Conservation (phyloP, 2,888 invertebrate genomes). For the Yponomeuta cagnagella region DNA sequence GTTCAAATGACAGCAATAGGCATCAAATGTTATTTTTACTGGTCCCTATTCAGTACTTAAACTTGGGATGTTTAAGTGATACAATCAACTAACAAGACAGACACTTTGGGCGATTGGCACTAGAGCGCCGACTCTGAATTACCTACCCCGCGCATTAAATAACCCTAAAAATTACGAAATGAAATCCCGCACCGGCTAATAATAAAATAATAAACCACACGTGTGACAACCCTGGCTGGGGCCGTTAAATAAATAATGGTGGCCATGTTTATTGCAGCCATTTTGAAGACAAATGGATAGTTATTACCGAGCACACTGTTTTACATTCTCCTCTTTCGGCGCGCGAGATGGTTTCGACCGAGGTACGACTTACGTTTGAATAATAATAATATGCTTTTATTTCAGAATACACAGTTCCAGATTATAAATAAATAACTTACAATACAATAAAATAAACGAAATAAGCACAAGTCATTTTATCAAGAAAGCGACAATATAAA, state of each 20-base stretch:
- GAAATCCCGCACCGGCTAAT: constrained; percentile 64
- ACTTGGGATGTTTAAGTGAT: too few species aligned
- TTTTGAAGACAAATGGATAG: constrained; percentile 76
- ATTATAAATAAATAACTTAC: neutral
- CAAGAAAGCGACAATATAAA: too few species aligned
- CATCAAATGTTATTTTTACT: too few species aligned
- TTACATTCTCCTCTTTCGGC: constrained; percentile 62
- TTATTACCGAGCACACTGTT: constrained; percentile 71
- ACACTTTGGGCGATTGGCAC: neutral
- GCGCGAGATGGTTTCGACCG: neutral
- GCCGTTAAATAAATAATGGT: constrained; percentile 74
- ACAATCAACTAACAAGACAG: neutral
- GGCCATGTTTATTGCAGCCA: constrained; percentile 74
- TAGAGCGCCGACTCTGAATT: neutral
- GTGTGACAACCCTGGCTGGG: constrained; percentile 64
- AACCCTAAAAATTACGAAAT: constrained; percentile 37
- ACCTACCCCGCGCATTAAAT: neutral
- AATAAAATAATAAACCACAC: constrained; percentile 54
- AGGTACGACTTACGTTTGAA: neutral
- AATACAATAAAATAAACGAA: too few species aligned
- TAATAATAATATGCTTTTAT: too few species aligned
- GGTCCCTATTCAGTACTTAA: too few species aligned
- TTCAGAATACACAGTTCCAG: too few species aligned
- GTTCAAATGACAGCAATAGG: too few species aligned
- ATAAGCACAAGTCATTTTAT: too few species aligned